Evolutionary conservation across 37 sponge, comb jelly and placozoan genomes (phyloP).

Genomic region (Beroe ovata): DNA sequence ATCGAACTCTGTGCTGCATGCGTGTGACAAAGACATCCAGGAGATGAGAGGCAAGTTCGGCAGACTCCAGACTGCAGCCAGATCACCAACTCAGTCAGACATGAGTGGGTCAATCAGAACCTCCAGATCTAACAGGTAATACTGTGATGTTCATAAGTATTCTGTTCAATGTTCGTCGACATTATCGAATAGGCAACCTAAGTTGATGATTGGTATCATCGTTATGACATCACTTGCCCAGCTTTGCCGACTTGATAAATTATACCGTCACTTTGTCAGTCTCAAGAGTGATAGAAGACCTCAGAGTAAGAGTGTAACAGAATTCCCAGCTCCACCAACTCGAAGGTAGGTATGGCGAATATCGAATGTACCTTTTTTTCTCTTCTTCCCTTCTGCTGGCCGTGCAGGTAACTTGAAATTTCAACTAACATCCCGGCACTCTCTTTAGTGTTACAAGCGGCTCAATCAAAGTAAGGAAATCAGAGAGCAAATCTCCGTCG

Average conservation of each 20-base stretch:
- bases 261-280: too few species aligned
- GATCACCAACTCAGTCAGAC: not conserved
- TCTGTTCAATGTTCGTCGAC: too few species aligned
- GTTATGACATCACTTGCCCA: too few species aligned
- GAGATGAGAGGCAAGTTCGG: conserved; percentile 39
- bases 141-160: too few species aligned
- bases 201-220: too few species aligned
- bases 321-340: not conserved
- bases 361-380: too few species aligned
- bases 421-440: not conserved
- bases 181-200: too few species aligned
- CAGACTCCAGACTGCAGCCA: not conserved
- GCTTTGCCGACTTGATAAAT: too few species aligned
- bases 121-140: not conserved
- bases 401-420: too few species aligned
- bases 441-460: conserved; percentile 3
- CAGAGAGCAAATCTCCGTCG: not conserved
- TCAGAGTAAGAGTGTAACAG: conserved; percentile 1
- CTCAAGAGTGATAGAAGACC: not conserved
- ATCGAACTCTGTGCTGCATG: not conserved
- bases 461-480: conserved; percentile 3
- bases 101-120: not conserved
- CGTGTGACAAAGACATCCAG: conserved; percentile 31
- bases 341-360: too few species aligned
- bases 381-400: too few species aligned